Evolutionary conservation across 2,113 vertebrate species (phyloP).

Genomic region (Glaucomys volans): DNA sequence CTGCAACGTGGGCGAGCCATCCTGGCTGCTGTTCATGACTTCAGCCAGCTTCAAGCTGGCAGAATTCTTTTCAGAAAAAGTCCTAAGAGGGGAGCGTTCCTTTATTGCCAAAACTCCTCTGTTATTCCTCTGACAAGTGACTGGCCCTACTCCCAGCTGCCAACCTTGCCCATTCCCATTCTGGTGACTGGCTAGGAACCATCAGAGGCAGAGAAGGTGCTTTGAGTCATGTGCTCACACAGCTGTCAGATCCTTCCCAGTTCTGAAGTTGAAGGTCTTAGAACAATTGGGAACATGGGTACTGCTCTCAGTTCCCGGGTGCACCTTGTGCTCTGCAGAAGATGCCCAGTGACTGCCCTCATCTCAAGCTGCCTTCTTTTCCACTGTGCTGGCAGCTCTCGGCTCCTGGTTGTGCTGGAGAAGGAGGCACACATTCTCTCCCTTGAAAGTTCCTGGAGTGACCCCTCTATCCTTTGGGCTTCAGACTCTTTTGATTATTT

Average conservation of each 20-base stretch:
- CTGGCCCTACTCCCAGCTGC: conserved; percentile 68
- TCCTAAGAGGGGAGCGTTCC: conserved; percentile 44
- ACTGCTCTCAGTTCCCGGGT: not conserved
- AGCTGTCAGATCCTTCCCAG: not conserved
- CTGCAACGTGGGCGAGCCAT: conserved; percentile 63
- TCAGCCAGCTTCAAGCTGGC: conserved; percentile 69
- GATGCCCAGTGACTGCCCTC: not conserved
- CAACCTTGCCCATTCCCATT: conserved; percentile 34
- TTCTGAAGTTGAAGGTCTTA: conserved; percentile 24
- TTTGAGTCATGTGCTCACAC: not conserved
- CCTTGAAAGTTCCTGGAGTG: not conserved
- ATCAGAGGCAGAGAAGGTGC: not conserved
- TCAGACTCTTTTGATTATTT: not conserved
- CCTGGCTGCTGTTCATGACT: conserved; percentile 58
- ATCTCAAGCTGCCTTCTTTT: not conserved
- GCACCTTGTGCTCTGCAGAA: not conserved
- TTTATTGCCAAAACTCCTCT: conserved; percentile 67
- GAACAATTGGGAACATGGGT: not conserved
- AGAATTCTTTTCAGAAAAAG: conserved; percentile 64
- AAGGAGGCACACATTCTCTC: not conserved
- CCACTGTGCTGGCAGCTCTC: not conserved
- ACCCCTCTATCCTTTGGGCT: not conserved
- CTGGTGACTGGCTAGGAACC: conserved; percentile 1
- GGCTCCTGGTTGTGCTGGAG: not conserved
- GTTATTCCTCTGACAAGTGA: conserved; percentile 72